Conservation (phyloP, 2,888 invertebrate genomes). For the Caradrina clavipalpis region DNA sequence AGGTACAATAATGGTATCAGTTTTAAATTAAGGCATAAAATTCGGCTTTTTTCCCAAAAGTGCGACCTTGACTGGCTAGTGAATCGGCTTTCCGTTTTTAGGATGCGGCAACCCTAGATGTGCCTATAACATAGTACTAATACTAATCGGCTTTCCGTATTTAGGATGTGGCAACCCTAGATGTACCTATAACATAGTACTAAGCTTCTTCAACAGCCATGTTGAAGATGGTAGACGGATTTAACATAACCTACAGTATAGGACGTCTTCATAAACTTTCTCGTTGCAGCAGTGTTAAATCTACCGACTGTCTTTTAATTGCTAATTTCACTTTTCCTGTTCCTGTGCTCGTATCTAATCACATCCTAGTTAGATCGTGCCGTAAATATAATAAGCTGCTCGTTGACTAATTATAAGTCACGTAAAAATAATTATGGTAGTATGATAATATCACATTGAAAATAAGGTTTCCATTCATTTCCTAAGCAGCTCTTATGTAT, state of each 20-base stretch:
- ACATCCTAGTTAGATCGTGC: slow-evolving; percentile 7
- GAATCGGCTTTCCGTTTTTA: too few species aligned
- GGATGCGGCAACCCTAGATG: too few species aligned
- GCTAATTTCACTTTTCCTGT: slow-evolving; percentile 2
- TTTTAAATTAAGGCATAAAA: too few species aligned
- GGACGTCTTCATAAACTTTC: neutral
- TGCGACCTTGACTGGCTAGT: too few species aligned
- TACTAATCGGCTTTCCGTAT: too few species aligned
- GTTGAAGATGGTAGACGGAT: neutral
- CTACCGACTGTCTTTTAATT: neutral
- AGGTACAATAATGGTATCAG: too few species aligned
- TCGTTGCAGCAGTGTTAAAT: neutral
- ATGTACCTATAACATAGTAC: too few species aligned
- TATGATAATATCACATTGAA: slow-evolving; percentile 10
- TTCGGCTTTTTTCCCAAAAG: too few species aligned
- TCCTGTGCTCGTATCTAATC: neutral
- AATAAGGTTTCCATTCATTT: slow-evolving; percentile 2
- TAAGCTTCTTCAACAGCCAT: too few species aligned
- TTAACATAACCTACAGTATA: neutral
- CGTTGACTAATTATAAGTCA: slow-evolving; percentile 11
- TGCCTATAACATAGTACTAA: too few species aligned
- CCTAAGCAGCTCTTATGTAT: neutral
- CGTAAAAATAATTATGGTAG: neutral
- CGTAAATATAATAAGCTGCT: slow-evolving; percentile 4
- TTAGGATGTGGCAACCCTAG: too few species aligned